Evolutionary conservation across 30 jellyfish, hydroid and myxozoan species (phyloP), one percentile per base, ranked within the genome.

Genomic region (Hydractinia echinata): DNA sequence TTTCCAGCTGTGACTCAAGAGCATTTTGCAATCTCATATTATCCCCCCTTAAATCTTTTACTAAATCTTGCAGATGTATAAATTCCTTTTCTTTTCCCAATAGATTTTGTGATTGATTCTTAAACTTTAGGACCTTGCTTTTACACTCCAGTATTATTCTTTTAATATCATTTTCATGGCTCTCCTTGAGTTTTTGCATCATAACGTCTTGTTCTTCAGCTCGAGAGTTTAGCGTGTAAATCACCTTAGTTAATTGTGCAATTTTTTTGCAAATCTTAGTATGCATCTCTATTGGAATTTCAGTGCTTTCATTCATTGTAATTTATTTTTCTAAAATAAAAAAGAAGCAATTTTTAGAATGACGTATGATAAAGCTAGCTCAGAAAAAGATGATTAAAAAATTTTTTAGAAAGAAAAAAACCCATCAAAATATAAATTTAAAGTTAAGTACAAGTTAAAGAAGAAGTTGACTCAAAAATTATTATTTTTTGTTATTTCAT

Each of bases 221-320:
- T 64, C 87, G 87, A 39, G 96, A 62, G 66, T 87, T 93, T 82
- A 93, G 61, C 66, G 94, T 69, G 80, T 71, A 93, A 69, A 93
- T 88, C n/a, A 93, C 99, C 72, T 93, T 93, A 39, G 99, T 93
- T 58, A 93, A 86, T 88, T 93, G 99, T 10, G 99, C 99, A 51
- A 93, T 93, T 86, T 93, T 93, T 72, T 93, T 93, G 55, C 97
- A 93, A 96, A 93, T 93, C 87, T 93, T 93, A 14, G 88, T 55
- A 69, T 86, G 95, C 88, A 93, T 61, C 8, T 93, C 99, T 61
- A 73, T 49, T 54, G 85, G 11, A 20, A 50, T 54, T 21, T 72
- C 81, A 72, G 39, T 44, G 54, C 51, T n/a, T 64, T 13, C 74
- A 64, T 64, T 51, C 74, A 64, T 64, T 64, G 8, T 64, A 64